Conservation (phyloP, 2,888 invertebrate genomes). For the Dryobota labecula region DNA sequence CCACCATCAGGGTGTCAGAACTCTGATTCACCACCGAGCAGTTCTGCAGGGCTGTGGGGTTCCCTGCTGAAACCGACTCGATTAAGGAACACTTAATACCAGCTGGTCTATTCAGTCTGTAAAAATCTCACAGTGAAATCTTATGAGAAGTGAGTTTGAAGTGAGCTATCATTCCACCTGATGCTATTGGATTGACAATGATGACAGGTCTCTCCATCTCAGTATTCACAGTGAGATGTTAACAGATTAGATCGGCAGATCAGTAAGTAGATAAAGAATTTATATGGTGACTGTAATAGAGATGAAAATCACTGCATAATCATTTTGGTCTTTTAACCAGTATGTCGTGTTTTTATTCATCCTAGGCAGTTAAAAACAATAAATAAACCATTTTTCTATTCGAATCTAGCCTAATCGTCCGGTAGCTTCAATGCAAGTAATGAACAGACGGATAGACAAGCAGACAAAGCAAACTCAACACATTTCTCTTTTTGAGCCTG, state of each 20-base stretch:
- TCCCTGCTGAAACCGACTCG: constrained; percentile 89
- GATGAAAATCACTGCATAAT: no score
- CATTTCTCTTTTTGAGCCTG: not conserved
- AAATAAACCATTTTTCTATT: not conserved
- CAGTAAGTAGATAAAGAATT: not conserved
- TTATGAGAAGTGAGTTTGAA: no score
- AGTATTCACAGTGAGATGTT: not conserved
- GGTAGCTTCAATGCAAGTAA: not conserved
- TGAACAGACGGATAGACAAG: not conserved
- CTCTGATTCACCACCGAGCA: constrained; percentile 96
- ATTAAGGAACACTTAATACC: constrained; percentile 32
- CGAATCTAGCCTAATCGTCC: not conserved
- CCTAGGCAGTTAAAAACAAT: no score
- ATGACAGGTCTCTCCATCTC: not conserved
- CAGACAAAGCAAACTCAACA: not conserved
- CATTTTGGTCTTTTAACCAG: not conserved
- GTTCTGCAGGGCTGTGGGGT: constrained; percentile 95
- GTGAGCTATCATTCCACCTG: no score
- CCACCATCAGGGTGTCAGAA: constrained; percentile 91
- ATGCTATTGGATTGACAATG: no score
- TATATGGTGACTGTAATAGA: not conserved
- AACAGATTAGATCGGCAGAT: not conserved
- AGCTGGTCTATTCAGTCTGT: not conserved
- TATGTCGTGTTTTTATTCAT: no score
- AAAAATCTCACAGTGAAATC: not conserved